Evolutionary conservation across 2,113 vertebrate species (phyloP).

Genomic region (Aegotheles bennettii): DNA sequence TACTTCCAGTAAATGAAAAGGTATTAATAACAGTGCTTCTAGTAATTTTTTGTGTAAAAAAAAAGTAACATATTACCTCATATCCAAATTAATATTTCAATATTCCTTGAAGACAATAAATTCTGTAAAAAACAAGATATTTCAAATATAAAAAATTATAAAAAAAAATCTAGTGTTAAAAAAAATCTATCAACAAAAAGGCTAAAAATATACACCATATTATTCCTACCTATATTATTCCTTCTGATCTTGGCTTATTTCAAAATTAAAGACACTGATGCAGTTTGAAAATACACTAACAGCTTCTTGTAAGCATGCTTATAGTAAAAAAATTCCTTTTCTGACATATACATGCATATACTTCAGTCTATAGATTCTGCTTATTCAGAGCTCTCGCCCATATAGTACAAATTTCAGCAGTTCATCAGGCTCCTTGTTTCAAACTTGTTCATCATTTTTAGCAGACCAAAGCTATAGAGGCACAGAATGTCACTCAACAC

Average conservation of each 20-base stretch:
- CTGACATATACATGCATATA: neutral
- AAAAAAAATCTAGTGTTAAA: neutral
- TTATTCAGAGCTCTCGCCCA: neutral
- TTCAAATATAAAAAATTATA: neutral
- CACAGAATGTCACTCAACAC: neutral
- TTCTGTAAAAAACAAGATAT: neutral
- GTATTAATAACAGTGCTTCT: neutral
- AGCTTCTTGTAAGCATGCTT: neutral
- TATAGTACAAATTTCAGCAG: neutral
- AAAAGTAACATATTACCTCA: neutral
- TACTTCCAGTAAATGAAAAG: neutral
- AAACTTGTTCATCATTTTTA: neutral
- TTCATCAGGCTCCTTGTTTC: neutral
- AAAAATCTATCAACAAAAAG: neutral
- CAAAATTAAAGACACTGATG: neutral
- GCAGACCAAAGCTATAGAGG: neutral
- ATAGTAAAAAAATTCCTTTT: neutral
- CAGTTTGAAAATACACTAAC: neutral
- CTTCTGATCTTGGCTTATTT: neutral
- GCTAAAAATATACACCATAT: neutral
- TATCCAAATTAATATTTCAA: neutral
- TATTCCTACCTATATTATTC: neutral
- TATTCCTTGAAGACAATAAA: neutral
- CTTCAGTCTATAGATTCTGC: neutral
- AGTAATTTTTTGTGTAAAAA: neutral